Evolutionary conservation across 2,113 vertebrate species (phyloP).

Genomic region (Channa maculata): DNA sequence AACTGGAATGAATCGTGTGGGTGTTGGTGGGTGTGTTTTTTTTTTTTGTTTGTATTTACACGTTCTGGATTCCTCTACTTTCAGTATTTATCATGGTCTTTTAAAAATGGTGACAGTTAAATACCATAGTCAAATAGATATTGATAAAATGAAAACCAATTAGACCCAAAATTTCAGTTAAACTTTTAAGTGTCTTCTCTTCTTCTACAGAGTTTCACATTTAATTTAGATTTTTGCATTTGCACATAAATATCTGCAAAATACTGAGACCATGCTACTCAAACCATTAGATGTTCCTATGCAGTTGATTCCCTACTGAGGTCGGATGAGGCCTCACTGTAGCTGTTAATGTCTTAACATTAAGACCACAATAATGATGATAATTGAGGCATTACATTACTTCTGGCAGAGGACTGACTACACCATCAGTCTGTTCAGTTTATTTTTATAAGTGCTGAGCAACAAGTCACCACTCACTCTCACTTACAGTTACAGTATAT

Average conservation of each 20-base stretch:
- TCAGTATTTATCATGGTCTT: no score
- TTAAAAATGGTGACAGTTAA: no score
- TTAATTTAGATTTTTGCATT: background rate
- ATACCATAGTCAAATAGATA: no score
- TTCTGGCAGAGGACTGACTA: conserved; percentile 14
- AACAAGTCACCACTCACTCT: background rate
- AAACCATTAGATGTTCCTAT: background rate
- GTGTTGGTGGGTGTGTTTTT: no score
- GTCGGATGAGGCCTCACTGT: background rate
- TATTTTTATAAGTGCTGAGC: conserved; percentile 2
- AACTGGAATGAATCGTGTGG: no score
- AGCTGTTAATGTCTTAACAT: conserved; percentile 9
- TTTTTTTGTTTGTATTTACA: no score
- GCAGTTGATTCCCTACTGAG: conserved; percentile 13
- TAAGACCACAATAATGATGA: conserved; percentile 14
- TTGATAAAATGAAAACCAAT: no score
- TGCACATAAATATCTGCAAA: background rate
- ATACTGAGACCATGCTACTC: background rate
- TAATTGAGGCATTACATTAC: conserved; percentile 18
- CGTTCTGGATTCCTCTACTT: no score
- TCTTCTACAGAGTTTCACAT: background rate
- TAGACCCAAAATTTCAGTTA: no score
- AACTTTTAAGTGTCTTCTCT: no score
- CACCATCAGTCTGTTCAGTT: background rate
- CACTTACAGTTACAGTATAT: background rate